Conservation (phyloP, 2,113 vertebrate genomes). For the Psittacus erithacus region DNA sequence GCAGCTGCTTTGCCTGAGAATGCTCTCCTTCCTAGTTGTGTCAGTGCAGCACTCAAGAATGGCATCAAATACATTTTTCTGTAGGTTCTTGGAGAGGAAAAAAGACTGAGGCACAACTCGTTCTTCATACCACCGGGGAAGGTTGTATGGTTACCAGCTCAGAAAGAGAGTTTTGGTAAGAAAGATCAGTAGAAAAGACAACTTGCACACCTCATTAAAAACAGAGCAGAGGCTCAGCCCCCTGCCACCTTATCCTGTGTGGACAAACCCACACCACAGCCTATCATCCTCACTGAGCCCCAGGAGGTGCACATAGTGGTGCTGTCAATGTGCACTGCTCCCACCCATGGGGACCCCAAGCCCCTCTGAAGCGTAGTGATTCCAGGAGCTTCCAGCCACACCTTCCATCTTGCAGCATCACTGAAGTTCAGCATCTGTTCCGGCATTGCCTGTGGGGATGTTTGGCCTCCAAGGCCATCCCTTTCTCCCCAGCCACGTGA, state of each 20-base stretch:
- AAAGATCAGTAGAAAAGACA: background rate
- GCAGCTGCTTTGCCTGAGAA: background rate
- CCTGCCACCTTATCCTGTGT: background rate
- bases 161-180: background rate
- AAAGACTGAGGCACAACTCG: background rate
- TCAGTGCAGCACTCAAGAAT: background rate
- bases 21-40: background rate
- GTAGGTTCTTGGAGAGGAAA: background rate
- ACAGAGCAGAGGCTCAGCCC: background rate
- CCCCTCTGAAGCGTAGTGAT: background rate
- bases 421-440: background rate
- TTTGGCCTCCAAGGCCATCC: background rate
- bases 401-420: background rate
- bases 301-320: background rate
- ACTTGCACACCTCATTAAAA: background rate
- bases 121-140: background rate
- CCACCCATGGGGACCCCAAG: rapidly evolving
- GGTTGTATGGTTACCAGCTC: background rate
- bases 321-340: background rate
- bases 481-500: background rate
- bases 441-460: background rate
- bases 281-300: rapidly evolving
- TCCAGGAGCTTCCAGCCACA: background rate
- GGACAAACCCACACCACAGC: background rate
- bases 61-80: background rate